These are phyloP conservation scores for Meles meles DNA, from an alignment of 2,113 vertebrate genomes.

Conservation along the genomic window DNA sequence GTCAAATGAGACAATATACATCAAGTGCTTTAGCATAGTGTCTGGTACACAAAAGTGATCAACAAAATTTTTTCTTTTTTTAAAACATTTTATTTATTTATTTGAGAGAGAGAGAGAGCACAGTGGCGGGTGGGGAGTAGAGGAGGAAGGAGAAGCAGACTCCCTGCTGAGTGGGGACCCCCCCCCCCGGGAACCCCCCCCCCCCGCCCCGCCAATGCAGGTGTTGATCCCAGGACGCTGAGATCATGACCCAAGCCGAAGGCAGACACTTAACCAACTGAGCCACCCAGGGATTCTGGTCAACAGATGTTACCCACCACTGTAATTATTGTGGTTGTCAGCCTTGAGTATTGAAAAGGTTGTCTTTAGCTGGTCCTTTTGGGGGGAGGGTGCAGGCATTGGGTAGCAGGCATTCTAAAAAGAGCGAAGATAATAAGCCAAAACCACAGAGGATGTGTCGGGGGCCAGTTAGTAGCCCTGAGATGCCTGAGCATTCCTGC, in stretches of 20 bases:
- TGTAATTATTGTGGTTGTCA: neutral
- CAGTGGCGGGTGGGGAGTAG: neutral
- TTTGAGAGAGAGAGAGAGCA: neutral
- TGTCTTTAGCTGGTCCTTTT: neutral
- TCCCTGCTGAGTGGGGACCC: neutral
- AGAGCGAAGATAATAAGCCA: neutral
- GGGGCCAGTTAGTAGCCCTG: neutral
- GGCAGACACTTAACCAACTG: neutral
- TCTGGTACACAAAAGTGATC: neutral
- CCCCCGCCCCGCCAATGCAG: too few species aligned
- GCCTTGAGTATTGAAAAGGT: neutral
- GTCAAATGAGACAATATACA: neutral
- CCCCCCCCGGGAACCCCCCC: too few species aligned
- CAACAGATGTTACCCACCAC: neutral
- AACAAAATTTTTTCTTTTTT: neutral
- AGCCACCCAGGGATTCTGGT: neutral
- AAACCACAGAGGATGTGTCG: neutral
- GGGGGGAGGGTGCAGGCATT: fast-evolving
- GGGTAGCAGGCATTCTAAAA: neutral
- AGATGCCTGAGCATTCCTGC: neutral
- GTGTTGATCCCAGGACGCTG: neutral
- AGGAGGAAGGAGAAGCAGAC: neutral
- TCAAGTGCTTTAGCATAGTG: neutral
- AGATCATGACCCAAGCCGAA: neutral
- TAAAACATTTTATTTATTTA: neutral